Evolutionary conservation across 2,888 invertebrate species (phyloP).

Genomic region (Rotaria magnacalcarata): DNA sequence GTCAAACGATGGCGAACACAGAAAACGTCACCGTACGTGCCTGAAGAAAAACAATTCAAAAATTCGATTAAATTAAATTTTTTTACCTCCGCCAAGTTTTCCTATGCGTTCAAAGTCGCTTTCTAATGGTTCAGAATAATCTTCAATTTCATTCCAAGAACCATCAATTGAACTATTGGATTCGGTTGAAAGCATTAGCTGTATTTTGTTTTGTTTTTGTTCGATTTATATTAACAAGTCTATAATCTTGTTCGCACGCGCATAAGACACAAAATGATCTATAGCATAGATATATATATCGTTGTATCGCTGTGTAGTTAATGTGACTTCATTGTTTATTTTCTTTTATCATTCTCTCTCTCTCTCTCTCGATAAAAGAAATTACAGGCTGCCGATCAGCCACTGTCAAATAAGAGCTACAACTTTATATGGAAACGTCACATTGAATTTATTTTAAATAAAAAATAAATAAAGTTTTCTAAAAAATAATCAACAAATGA

Average conservation of each 20-base stretch:
- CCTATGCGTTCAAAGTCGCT: background rate
- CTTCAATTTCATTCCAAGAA: background rate
- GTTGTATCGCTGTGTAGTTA: background rate
- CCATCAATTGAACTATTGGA: background rate
- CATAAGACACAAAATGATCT: background rate
- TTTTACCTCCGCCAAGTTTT: background rate
- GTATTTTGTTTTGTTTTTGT: background rate
- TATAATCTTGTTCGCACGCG: too few relatives aligned
- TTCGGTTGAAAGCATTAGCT: background rate
- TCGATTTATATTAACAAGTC: background rate
- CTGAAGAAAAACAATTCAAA: conserved; percentile 59
- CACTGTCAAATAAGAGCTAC: too few relatives aligned
- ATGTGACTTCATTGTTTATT: background rate
- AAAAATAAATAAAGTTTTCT: too few relatives aligned
- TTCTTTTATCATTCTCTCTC: background rate
- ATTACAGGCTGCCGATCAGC: background rate
- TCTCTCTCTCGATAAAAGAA: background rate
- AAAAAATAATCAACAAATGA: too few relatives aligned
- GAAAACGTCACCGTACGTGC: conserved; percentile 94
- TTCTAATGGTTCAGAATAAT: background rate
- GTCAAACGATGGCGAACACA: conserved; percentile 72
- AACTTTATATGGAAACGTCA: too few relatives aligned
- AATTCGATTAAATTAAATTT: background rate
- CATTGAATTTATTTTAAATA: too few relatives aligned
- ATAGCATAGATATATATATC: background rate